phyloP scores from a whole-genome alignment of 2,113 vertebrate species.

The Macroglossus sobrinus region DNA sequence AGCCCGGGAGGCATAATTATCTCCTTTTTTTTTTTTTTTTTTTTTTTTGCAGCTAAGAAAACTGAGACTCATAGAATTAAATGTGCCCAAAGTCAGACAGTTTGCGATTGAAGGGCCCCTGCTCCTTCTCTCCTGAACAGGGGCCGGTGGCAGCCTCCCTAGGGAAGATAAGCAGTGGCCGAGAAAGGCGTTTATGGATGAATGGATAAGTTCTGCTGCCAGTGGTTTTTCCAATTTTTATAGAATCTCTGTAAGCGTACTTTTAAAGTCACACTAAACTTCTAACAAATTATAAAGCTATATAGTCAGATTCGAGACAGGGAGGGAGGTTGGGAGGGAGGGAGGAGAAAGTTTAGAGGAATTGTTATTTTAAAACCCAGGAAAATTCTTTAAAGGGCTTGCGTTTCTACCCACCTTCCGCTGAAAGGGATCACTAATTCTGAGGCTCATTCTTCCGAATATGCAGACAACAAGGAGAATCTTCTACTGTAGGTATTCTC shows the following conservation, averaged over 20 bases:
- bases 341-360: not conserved
- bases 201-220: not conserved
- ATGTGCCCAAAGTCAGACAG: not conserved
- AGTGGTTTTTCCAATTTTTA: conserved; percentile 38
- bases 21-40: too few relatives aligned
- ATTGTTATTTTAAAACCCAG: not conserved
- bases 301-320: not conserved
- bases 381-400: not conserved
- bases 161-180: not conserved
- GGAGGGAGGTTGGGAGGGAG: not conserved
- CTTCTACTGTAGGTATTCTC: not conserved
- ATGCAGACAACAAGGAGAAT: not conserved
- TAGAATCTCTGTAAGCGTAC: not conserved
- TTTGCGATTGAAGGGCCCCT: not conserved
- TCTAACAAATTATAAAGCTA: not conserved
- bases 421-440: conserved; percentile 25
- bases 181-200: conserved; percentile 7
- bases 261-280: conserved; percentile 48
- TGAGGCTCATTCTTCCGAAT: conserved; percentile 45
- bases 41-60: not conserved
- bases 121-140: too few relatives aligned
- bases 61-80: not conserved
- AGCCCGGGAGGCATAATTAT: not conserved
- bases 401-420: not conserved
- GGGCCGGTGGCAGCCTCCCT: not conserved